Evolutionary conservation across 2,113 vertebrate species (phyloP), one percentile per base, ranked within the genome.

Genomic region (Lepus europaeus): DNA sequence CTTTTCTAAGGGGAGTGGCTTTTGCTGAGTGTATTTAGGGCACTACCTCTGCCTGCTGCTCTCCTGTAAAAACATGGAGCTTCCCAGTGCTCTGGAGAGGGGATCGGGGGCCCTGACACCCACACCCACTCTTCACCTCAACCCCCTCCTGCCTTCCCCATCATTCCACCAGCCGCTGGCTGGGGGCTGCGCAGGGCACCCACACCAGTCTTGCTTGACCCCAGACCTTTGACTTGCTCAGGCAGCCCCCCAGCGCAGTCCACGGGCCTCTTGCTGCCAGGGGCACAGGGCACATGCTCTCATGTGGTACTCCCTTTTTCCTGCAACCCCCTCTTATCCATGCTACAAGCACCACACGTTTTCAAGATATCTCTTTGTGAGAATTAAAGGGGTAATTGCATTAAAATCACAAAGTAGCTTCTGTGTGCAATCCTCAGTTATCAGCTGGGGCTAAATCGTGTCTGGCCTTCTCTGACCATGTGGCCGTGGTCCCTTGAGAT

Each of bases 221-320:
- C 45, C 17, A 53, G 69, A 95, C 68, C 86, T 80, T 77, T 80
- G 70, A 64, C 36, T 86, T 83, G 14, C 84, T 87, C 70, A 72
- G 70, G 25, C 73, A 51, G 53, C 74, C 27, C 0, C 6, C 10
- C n/a, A 90, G 49, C 64, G 13, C 12, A 59, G n/a, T 25, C 77
- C 19, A 0, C 0, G 2, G 68, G 16, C 5, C 51, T 84, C 23
- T 68, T 85, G 11, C 33, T 33, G 88, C 63, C 87, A 23, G 20
- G 45, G 1, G 20, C 51, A 78, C 22, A 33, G 68, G 33, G 51
- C 45, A 5, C 10, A 12, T 23, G 27, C 64, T 70, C 51, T 74
- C 45, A 72, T 39, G 10, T n/a, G 39, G 51, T n/a, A 36, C 45
- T 22, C 19, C 11, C 27, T n/a, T 87, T 69, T 29, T n/a, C 20